A percentile compares a stretch with the other conserved stretches of the same genome.
phyloP scores from a whole-genome alignment of 53 echinoderm and acorn worm species.

The Zoroaster sp. region DNA sequence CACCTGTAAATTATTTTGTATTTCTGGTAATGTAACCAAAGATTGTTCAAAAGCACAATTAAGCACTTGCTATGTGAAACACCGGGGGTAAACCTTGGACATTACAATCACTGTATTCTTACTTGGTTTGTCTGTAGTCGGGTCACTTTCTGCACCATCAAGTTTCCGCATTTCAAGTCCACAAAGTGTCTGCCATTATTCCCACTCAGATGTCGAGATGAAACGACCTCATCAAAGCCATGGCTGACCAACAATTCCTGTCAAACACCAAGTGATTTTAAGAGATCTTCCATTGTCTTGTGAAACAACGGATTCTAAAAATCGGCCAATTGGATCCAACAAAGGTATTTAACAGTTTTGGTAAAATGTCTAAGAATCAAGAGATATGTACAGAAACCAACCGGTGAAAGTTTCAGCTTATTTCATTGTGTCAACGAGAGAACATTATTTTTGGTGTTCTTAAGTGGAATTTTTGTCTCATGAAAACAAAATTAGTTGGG shows the following conservation, averaged over 20 bases:
- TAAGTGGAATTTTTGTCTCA: too few species aligned
- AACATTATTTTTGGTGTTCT: not conserved
- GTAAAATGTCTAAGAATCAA: not conserved
- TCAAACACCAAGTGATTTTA: not conserved
- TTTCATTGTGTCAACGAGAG: not conserved
- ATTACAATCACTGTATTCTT: too few species aligned
- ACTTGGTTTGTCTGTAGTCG: conserved; percentile 64
- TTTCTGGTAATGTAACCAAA: too few species aligned
- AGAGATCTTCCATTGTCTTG: too few species aligned
- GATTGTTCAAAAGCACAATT: not conserved
- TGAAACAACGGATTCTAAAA: not conserved
- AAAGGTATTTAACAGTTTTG: not conserved
- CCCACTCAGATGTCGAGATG: conserved; percentile 56
- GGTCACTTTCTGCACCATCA: conserved; percentile 69
- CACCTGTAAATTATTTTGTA: too few species aligned
- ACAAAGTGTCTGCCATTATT: conserved; percentile 59
- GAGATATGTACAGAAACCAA: not conserved
- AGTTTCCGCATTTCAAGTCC: conserved; percentile 73
- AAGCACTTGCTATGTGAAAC: not conserved
- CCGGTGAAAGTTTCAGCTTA: not conserved
- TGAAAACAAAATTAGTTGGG: too few species aligned
- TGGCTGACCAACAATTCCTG: conserved; percentile 55
- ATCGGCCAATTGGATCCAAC: not conserved
- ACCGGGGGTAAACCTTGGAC: too few species aligned
- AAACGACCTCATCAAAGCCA: conserved; percentile 60